Conservation (phyloP, 37 sponge, comb jelly and placozoan genomes). For the Bolinopsis microptera region DNA sequence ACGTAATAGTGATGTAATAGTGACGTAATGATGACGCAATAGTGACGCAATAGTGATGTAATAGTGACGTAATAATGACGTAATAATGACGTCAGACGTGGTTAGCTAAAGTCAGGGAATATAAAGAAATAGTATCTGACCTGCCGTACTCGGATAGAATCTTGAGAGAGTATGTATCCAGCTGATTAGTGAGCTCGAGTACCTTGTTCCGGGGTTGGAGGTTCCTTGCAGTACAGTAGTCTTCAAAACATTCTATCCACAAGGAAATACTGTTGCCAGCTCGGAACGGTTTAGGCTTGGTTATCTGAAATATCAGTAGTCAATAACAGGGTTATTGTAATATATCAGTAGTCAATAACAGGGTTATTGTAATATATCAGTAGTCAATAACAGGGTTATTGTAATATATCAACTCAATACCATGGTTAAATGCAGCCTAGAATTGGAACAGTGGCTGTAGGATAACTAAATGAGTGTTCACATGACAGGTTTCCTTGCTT, state of each 20-base stretch:
- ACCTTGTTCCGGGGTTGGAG: neutral
- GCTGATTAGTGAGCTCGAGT: neutral
- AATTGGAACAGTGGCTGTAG: no score
- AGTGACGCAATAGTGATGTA: no score
- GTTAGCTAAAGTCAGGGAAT: no score
- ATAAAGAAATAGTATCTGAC: no score
- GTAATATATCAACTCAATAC: neutral
- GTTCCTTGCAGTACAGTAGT: neutral
- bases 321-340: neutral
- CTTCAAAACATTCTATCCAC: constrained; percentile 59
- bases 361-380: neutral
- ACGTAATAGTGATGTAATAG: no score
- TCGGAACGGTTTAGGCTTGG: constrained; percentile 31
- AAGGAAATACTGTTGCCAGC: constrained; percentile 47
- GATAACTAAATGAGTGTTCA: no score
- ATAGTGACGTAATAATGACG: no score
- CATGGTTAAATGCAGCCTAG: no score
- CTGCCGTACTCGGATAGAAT: constrained; percentile 30
- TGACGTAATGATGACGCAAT: no score
- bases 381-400: neutral
- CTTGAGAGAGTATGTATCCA: constrained; percentile 39
- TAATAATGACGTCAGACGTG: no score
- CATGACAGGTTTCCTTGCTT: no score
- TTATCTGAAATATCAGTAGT: constrained; percentile 41
- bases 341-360: neutral